phyloP scores from a whole-genome alignment of 2,888 invertebrate species.

The Matsumyia berberina region DNA sequence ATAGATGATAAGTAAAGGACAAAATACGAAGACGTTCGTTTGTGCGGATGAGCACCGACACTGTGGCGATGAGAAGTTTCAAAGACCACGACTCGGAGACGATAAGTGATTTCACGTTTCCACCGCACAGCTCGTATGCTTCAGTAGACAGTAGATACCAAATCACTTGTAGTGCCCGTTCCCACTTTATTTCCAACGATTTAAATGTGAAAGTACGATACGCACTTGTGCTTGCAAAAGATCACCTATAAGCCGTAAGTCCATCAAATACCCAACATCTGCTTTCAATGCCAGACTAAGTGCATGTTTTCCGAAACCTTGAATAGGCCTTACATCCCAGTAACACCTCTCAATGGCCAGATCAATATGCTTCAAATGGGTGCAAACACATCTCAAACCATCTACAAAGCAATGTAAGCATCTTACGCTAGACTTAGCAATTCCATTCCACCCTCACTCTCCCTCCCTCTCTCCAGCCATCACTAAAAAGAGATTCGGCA shows the following conservation, averaged over 20 bases:
- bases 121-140: too few species aligned
- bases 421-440: conserved; percentile 51
- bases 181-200: not conserved
- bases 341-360: conserved; percentile 50
- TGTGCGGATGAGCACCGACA: too few species aligned
- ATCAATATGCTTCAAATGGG: conserved; percentile 19
- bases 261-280: not conserved
- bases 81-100: too few species aligned
- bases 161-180: too few species aligned
- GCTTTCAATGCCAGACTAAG: conserved; percentile 4
- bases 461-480: not conserved
- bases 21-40: too few species aligned
- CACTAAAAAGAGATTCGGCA: conserved; percentile 23
- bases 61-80: too few species aligned
- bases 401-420: conserved; percentile 34
- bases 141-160: not conserved
- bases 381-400: conserved; percentile 34
- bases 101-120: too few species aligned
- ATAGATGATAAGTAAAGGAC: too few species aligned
- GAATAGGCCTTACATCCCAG: conserved; percentile 25
- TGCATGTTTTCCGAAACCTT: conserved; percentile 19
- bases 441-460: conserved; percentile 36
- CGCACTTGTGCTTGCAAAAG: not conserved
- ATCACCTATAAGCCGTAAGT: not conserved
- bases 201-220: not conserved